Evolutionary conservation across 2,888 invertebrate species (phyloP), one percentile per base, ranked within the genome.

Genomic region (Cistogaster globosa): DNA sequence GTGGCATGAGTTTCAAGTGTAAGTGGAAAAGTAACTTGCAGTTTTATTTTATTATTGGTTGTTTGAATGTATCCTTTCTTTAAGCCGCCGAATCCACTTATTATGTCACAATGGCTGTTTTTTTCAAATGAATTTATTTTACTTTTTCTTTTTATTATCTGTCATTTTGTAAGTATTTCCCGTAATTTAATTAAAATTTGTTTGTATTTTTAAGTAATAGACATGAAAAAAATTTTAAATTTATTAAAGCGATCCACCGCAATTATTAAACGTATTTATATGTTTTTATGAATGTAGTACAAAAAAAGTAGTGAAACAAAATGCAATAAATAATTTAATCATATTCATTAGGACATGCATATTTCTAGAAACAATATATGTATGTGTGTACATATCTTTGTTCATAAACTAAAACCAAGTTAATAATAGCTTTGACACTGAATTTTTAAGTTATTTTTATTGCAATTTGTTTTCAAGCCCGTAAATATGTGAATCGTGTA

Each of bases 51-150:
- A n/a, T 12, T 67, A n/a, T 12, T 42, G 32, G 32, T 11, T 26
- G 12, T 16, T 79, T 68, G 20, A 16, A 16, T 57, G 57, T 58
- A 71, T 77, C 71, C 71, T 69, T 82, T 77, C 65, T 65, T 69
- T 82, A 76, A 51, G 7, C 42, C 26, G 45, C 55, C 14, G 60
- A 65, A 53, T 55, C 58, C 62, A 63, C 58, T 58, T 81, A 81
- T 84, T 85, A 85, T 75, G 71, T 85, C 85, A 85, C 82, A 57
- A 65, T 55, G 36, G 65, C 60, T 57, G 69, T 48, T 53, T 71
- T 67, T 51, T 57, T 26, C 65, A 36, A 72, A 60, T 60, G 42
- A 65, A 51, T 58, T 58, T 36, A 4, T 26, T 60, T 80, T 71
- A 22, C 58, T 51, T 36, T 38, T 51, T 32, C 51, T 60, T 58